Evolutionary conservation across 1,140 invertebrate species (phyloP).

Genomic region (Acyrthosiphon pisum): DNA sequence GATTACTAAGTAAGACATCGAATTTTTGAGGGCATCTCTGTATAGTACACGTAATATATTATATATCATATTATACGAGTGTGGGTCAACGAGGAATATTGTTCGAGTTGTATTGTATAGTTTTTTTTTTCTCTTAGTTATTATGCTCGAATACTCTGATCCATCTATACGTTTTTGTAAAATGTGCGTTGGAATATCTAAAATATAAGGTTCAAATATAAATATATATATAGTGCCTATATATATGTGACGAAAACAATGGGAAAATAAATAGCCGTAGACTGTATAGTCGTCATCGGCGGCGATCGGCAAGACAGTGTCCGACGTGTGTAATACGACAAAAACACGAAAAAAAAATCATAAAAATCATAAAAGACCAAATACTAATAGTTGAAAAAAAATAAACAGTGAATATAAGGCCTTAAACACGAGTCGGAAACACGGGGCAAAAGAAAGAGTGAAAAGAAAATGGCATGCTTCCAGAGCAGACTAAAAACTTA

Average conservation of each 20-base stretch:
- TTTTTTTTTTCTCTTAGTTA: neutral
- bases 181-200: neutral
- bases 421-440: neutral
- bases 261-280: neutral
- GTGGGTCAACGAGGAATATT: neutral
- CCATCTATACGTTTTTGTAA: neutral
- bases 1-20: too few relatives aligned
- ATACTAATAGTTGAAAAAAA: neutral
- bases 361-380: neutral
- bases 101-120: neutral
- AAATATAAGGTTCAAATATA: neutral
- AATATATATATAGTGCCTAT: neutral
- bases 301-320: neutral
- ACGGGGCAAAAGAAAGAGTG: neutral
- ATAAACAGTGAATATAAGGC: neutral
- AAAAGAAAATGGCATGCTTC: constrained; percentile 43
- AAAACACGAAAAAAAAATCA: neutral
- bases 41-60: too few relatives aligned
- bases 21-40: too few relatives aligned
- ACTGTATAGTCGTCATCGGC: neutral
- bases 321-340: neutral
- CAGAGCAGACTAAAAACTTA: neutral
- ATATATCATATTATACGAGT: too few relatives aligned
- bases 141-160: neutral
- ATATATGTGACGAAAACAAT: neutral